A percentile compares a stretch with the other conserved stretches of the same genome.
Conservation (phyloP, 2,888 invertebrate genomes). For the Rhodophaea formosa region DNA sequence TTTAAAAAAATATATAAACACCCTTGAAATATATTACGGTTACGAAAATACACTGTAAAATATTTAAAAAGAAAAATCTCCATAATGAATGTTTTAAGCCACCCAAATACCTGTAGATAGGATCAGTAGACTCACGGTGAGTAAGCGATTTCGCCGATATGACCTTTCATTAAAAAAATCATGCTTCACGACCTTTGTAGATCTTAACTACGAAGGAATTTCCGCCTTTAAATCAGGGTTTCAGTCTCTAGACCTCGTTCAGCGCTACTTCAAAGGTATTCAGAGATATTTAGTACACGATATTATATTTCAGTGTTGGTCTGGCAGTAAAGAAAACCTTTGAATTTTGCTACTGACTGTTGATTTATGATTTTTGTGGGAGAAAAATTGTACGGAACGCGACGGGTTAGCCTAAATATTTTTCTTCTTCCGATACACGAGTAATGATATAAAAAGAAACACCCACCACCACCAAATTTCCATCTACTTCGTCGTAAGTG, state of each 20-base stretch:
- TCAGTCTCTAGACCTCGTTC: not conserved
- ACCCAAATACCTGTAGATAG: not conserved
- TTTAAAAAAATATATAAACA: too few species aligned
- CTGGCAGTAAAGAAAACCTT: not conserved
- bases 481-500: not conserved
- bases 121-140: not conserved
- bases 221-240: not conserved
- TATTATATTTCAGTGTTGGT: not conserved
- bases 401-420: too few species aligned
- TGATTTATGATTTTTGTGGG: not conserved
- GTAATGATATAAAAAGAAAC: too few species aligned
- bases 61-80: not conserved
- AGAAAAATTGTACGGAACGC: too few species aligned
- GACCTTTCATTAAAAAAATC: slow-evolving; percentile 6
- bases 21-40: too few species aligned
- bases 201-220: not conserved
- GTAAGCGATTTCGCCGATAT: not conserved
- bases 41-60: too few species aligned
- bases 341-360: not conserved
- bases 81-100: not conserved
- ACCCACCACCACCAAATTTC: too few species aligned
- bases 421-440: too few species aligned
- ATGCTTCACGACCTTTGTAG: slow-evolving; percentile 6
- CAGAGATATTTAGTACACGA: not conserved
- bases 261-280: not conserved